Percentiles rank a stretch among this genome's conserved stretches.
phyloP scores from a whole-genome alignment of 1,140 invertebrate genomes.

The Oryctes rhinoceros region DNA sequence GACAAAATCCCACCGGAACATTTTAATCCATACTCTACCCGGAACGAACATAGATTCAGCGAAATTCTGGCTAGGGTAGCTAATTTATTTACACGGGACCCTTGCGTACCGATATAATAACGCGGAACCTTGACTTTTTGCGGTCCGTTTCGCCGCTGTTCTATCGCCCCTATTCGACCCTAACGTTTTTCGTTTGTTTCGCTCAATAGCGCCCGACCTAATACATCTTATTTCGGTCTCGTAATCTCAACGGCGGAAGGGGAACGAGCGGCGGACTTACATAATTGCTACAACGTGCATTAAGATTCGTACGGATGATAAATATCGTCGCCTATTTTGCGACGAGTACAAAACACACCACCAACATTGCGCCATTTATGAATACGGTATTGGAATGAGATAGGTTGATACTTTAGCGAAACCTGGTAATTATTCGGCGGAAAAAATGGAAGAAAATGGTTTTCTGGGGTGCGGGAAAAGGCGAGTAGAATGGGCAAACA shows the following conservation, averaged over 20 bases:
- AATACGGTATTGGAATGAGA: background rate
- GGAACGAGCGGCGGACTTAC: background rate
- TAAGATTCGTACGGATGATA: background rate
- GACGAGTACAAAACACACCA: background rate
- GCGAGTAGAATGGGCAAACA: background rate
- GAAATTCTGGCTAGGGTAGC: too few relatives aligned
- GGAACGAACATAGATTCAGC: too few relatives aligned
- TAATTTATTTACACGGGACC: too few relatives aligned
- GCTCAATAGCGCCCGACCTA: background rate
- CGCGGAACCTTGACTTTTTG: conserved; percentile 10
- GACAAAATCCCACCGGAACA: too few relatives aligned
- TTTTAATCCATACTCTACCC: too few relatives aligned
- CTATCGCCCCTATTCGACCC: background rate
- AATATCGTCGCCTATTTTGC: background rate
- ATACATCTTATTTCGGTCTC: background rate
- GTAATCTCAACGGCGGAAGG: background rate
- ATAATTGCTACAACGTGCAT: conserved; percentile 8
- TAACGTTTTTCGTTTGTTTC: background rate
- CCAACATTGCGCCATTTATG: background rate
- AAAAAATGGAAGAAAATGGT: background rate
- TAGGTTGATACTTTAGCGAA: background rate
- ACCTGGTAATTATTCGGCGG: background rate
- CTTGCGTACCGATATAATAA: background rate
- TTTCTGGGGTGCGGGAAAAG: too few relatives aligned
- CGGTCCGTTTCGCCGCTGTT: background rate